Base-by-base conservation (phyloP, 2,113 vertebrate species). In the Onychostruthus taczanowskii region DNA sequence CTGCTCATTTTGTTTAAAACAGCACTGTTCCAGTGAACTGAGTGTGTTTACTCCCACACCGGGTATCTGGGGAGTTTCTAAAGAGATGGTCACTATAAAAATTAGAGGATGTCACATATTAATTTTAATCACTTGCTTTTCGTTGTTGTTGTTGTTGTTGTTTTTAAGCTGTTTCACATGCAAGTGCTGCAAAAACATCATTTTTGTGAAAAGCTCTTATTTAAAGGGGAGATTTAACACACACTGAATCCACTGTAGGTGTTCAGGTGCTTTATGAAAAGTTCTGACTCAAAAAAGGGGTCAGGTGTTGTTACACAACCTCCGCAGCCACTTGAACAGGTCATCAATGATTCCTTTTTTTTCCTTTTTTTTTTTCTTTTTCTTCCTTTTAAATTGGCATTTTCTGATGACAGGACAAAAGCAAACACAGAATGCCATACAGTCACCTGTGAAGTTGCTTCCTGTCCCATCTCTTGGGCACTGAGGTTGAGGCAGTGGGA, bases 291-390 rank as follows among this genome's bases (percentile, higher is more conserved):
- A 3, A n/a, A 67, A 86, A 72, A 44, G 16, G 27, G 12, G 53
- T 30, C 11, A 15, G 13, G 11, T 63, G 3, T 1, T 55, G 15
- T 55, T 28, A 47, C 5, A 30, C 7, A 44, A 12, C 22, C 15
- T 46, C 50, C 86, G 41, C 35, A 86, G 22, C 6, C 21, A 19
- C 30, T 49, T 31, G 13, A 10, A 6, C 21, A 39, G 44, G 28
- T 11, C 23, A 74, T 6, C 5, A 5, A 8, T 0, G 0, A 4
- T 41, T 11, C 39, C 39, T 16, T 4, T 3, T 6, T 15, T 24
- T 43, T 43, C 6, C 4, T 2, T 8, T 24, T 1, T 2, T 7
- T 11, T 15, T 5, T 14, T 5, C 20, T 7, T 6, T 13, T 41
- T 56, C 3, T 33, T 6, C 0, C 3, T 20, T 63, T 89, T 50